Evolutionary conservation across 2,797 vertebrate genomes (phyloP).

Genomic region (Mus caroli): DNA sequence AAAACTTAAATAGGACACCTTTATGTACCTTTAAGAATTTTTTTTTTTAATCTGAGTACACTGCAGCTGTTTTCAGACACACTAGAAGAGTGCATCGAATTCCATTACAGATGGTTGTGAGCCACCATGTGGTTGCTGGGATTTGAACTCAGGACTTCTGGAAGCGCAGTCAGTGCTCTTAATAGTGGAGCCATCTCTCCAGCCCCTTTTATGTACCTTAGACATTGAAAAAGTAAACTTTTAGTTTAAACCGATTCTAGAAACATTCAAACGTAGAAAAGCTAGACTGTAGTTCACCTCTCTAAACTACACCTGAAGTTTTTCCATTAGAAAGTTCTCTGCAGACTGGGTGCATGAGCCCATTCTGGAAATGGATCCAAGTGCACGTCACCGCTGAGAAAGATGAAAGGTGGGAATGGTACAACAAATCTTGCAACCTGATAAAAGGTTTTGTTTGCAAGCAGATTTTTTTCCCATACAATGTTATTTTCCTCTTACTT

Average conservation of each 20-base stretch:
- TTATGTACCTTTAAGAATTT: slow-evolving; percentile 10
- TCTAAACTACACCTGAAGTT: slow-evolving; percentile 50
- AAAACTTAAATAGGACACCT: slow-evolving; percentile 43
- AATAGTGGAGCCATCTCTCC: too few species aligned
- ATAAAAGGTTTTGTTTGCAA: slow-evolving; percentile 66
- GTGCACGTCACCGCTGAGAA: slow-evolving; percentile 2
- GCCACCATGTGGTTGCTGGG: too few species aligned
- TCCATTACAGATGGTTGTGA: too few species aligned
- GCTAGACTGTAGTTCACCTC: slow-evolving; percentile 7
- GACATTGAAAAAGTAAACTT: slow-evolving; percentile 33
- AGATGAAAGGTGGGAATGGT: slow-evolving; percentile 24
- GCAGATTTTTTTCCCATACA: slow-evolving; percentile 7
- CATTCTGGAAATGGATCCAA: slow-evolving; percentile 26
- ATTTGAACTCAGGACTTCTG: too few species aligned
- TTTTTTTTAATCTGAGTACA: too few species aligned
- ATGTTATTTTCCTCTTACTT: slow-evolving; percentile 58
- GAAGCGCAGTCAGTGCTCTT: too few species aligned
- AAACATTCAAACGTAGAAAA: slow-evolving; percentile 69
- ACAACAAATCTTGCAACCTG: slow-evolving; percentile 45
- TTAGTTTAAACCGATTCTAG: slow-evolving; percentile 60
- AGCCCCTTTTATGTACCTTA: slow-evolving; percentile 15
- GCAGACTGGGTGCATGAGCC: slow-evolving; percentile 53
- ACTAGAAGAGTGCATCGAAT: too few species aligned
- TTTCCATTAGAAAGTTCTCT: slow-evolving; percentile 48
- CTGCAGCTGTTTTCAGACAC: too few species aligned